These are phyloP conservation scores for Stercorarius parasiticus DNA, from an alignment of 2,113 vertebrate genomes.

Conservation along the genomic window DNA sequence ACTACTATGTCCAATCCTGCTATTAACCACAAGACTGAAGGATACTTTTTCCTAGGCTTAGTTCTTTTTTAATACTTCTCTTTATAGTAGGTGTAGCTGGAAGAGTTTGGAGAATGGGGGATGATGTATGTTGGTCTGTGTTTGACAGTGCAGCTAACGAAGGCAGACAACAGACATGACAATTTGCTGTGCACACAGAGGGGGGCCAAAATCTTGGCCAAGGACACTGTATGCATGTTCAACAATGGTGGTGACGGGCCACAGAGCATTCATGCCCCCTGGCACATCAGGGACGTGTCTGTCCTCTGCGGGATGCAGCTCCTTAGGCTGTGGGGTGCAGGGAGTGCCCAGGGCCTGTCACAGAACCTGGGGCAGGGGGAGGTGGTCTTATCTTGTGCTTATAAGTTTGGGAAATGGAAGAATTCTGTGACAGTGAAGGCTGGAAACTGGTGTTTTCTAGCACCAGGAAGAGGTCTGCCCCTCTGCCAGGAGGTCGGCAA, in stretches of 20 bases:
- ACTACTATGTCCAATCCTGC: background rate
- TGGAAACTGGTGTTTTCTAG: background rate
- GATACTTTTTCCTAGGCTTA: background rate
- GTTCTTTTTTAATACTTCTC: background rate
- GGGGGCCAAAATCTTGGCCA: background rate
- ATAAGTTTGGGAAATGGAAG: background rate
- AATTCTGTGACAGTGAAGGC: background rate
- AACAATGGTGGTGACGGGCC: background rate
- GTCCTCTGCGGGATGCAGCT: background rate
- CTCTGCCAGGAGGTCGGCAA: background rate
- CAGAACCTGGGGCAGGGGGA: no score
- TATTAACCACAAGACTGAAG: background rate
- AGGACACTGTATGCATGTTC: background rate
- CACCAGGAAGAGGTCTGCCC: background rate
- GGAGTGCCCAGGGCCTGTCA: background rate
- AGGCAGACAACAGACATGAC: background rate
- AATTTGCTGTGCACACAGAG: background rate
- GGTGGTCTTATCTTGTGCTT: background rate
- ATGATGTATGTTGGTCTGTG: background rate
- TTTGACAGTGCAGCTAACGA: background rate
- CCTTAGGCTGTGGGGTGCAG: background rate
- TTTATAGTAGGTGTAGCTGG: background rate
- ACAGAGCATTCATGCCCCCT: accelerated
- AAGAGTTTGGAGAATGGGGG: background rate
- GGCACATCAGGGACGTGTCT: background rate